Evolutionary conservation across 1,140 invertebrate genomes (phyloP), one percentile per base, ranked within the genome.

Genomic region (Druon quercuslanigerum): DNA sequence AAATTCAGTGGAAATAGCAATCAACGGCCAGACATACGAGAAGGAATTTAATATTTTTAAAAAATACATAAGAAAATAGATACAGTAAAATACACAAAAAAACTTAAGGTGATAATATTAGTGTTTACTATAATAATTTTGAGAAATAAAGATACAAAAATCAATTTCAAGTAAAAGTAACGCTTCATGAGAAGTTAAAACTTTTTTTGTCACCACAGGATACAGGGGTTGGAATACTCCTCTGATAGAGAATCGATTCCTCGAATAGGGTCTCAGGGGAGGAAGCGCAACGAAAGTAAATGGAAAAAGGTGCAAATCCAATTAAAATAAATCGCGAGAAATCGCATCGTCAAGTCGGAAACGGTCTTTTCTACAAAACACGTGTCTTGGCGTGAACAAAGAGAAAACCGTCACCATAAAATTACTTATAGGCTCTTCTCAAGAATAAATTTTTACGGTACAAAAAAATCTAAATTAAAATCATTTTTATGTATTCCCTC

Each of bases 271-370:
- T 33, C 60, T 33, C 25, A 40, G 33, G 33, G 14, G 60, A 40
- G 25, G 60, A 33, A 57, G 8, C 19, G 60, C 60, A 66, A 66
- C 57, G 46, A 66, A 66, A 66, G 25, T 40, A 66, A 56, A 66
- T 33, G 25, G 25, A 16, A 66, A n/a, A 66, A 66, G 25, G 57
- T 20, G 25, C 57, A 66, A 76, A 82, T 81, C 81, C 78, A 79
- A 84, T 84, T 84, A 81, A 83, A 83, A 83, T 84, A 81, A 81
- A 84, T 84, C 75, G 80, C 77, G 56, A 74, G 76, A 79, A 80
- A 80, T 81, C 79, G 79, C 66, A 80, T 71, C 66, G 76, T 72
- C 60, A 71, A 76, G 66, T 78, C 40, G 75, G 16, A 77, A 80
- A 74, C 71, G 50, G 77, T 54, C 72, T 75, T 76, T 40, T 73